Evolutionary conservation across 53 echinoderm and acorn worm species (phyloP).

Genomic region (Holothuria leucospilota): DNA sequence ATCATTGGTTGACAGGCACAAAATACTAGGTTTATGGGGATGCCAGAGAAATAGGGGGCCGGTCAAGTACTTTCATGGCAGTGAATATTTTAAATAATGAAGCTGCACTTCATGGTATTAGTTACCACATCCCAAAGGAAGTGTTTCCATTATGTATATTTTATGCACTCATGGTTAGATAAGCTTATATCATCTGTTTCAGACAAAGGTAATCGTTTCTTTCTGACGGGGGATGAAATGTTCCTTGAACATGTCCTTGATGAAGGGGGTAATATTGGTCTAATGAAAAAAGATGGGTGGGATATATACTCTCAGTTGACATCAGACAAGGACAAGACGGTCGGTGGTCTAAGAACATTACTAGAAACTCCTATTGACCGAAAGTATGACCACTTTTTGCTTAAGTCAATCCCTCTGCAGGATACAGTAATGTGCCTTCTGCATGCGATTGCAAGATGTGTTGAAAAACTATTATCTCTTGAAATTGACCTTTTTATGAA

Average conservation of each 20-base stretch:
- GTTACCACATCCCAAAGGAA: conserved; percentile 20
- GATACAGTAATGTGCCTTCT: not conserved
- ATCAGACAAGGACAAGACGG: not conserved
- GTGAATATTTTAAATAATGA: not conserved
- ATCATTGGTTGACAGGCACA: not conserved
- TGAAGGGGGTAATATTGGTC: not conserved
- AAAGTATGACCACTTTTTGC: not conserved
- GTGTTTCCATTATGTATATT: conserved; percentile 8
- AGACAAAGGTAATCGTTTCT: not conserved
- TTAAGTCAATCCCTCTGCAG: not conserved
- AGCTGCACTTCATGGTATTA: conserved; percentile 3
- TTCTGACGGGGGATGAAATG: not conserved
- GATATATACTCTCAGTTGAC: not conserved
- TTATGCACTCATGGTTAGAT: conserved; percentile 34
- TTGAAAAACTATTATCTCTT: not conserved
- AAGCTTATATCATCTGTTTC: not conserved
- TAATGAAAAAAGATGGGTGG: not conserved
- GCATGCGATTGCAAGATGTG: not conserved
- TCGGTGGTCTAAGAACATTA: not conserved
- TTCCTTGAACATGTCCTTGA: not conserved
- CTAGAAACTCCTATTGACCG: not conserved
- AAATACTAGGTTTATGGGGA: conserved; percentile 2
- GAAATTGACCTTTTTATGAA: not conserved
- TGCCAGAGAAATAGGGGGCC: conserved; percentile 18
- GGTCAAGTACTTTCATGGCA: not conserved